These are phyloP conservation scores for Jaculus jaculus DNA, from an alignment of 2,113 vertebrate genomes.

Conservation along the genomic window DNA sequence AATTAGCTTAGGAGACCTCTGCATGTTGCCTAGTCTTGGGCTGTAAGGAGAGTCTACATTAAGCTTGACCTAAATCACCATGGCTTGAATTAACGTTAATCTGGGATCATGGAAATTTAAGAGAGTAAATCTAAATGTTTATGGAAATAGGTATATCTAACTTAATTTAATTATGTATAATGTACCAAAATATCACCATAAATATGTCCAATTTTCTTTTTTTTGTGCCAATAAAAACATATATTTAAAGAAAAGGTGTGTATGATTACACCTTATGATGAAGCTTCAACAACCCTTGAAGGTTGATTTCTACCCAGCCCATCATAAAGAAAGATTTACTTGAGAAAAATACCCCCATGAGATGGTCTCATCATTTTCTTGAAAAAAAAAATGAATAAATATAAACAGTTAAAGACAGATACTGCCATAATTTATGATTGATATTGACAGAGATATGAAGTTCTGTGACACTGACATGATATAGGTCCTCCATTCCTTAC, in stretches of 20 bases:
- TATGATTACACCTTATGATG: conserved; percentile 86
- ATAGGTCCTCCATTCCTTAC: conserved; percentile 88
- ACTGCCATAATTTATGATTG: conserved; percentile 88
- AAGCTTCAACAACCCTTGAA: conserved; percentile 90
- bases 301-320: conserved; percentile 87
- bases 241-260: conserved; percentile 67
- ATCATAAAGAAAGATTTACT: conserved; percentile 86
- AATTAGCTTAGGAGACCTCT: conserved; percentile 78
- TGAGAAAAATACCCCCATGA: conserved; percentile 82
- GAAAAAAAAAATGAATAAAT: conserved; percentile 89
- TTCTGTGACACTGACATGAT: conserved; percentile 89
- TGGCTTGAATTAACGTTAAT: conserved; percentile 85
- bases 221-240: neutral
- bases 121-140: conserved; percentile 81
- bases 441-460: conserved; percentile 86
- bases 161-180: no score
- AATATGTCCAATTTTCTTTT: neutral
- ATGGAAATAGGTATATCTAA: neutral
- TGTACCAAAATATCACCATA: neutral
- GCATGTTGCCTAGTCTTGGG: neutral
- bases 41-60: conserved; percentile 27
- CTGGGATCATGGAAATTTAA: conserved; percentile 89
- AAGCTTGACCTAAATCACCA: conserved; percentile 82
- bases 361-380: conserved; percentile 90
- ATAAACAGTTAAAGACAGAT: conserved; percentile 88